Evolutionary conservation across 2,888 invertebrate genomes (phyloP), one percentile per base, ranked within the genome.

Genomic region (Pterostichus madidus): DNA sequence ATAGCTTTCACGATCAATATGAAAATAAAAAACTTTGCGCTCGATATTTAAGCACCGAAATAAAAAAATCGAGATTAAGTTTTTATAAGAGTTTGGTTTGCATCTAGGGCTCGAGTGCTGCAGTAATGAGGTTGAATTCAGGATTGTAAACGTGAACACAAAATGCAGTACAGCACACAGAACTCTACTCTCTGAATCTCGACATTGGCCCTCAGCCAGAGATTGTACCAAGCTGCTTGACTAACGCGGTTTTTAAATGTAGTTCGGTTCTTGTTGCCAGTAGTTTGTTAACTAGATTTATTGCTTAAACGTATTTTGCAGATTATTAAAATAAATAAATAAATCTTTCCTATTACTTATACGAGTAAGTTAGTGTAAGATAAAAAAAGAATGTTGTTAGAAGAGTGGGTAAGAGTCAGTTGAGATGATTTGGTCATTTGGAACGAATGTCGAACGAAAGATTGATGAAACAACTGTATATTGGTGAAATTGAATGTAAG

Each of bases 211-310:
- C 1, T n/a, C 52, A 52, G 52, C 52, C 52, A 52, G 52, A 52
- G 13, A n/a, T 52, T 52, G 52, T 52, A 11, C 52, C 52, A 52
- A 52, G 13, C 52, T 13, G n/a, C 52, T 52, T n/a, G 52, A 52
- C 52, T 13, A 52, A 52, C 52, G 52, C 52, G 10, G n/a, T 52
- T 52, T 52, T 52, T 52, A 52, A 52, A 52, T 52, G 52, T 5
- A 52, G 39, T 52, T 52, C 10, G 52, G 52, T 52, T 52, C 3
- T 13, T n/a, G n/a, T 52, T 52, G 52, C 5, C 52, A 52, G 52
- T 10, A 52, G 52, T 52, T 13, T 52, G 52, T 52, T 52, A 39
- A 5, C 5, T 7, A n/a, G 52, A 52, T 52, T 52, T 52, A 52
- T 52, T 52, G n/a, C 2, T 13, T 0, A 13, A 5, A 52, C 5